Base-by-base conservation (phyloP, 2,113 vertebrate genomes). In the Holacanthus passer region DNA sequence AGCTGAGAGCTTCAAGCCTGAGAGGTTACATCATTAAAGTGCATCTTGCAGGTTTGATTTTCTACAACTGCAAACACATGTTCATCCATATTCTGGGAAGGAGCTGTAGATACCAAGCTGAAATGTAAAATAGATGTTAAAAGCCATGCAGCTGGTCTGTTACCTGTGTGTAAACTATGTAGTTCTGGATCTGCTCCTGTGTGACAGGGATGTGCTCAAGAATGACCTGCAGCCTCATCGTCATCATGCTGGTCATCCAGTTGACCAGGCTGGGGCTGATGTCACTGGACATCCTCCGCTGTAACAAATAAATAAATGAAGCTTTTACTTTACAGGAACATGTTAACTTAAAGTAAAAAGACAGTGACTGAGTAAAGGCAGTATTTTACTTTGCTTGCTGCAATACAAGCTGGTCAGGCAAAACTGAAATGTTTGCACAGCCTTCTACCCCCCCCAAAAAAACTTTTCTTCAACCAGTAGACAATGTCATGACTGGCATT, bases 171-270 rank as follows among this genome's bases (percentile, higher is more conserved):
- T 75, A 83, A 60, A 97, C 94, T 0, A 97, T 93, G 0, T 97
- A 97, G 84, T 90, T 94, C 86, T 96, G 95, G 71, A 98, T 95
- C 86, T 97, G 96, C 4, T 96, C 96, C 29, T 96, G 94, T 7
- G 96, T 95, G 60, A 97, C 90, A 0, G 97, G 97, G 93, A 97
- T 97, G 86, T 97, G 96, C 79, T 97, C 97, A 85, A 98, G 94
- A 6, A 98, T 96, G 50, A 97, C 96, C 87, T 97, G 96, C 66
- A 98, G 95, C 81, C 97, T 95, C 94, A 97, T 96, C 0, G 96
- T 96, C 96, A 98, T 97, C 96, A 98, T 97, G n/a, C 96, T 96
- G 75, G 96, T 97, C 94, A 98, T 95, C 97, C 97, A 98, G 95
- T 96, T 97, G 60, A 98, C 96, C 87, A 98, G 89, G 3, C 96